Percentiles rank a stretch among this genome's conserved stretches.
Conservation (phyloP, 2,113 vertebrate species). For the Oncorhynchus clarkii region DNA sequence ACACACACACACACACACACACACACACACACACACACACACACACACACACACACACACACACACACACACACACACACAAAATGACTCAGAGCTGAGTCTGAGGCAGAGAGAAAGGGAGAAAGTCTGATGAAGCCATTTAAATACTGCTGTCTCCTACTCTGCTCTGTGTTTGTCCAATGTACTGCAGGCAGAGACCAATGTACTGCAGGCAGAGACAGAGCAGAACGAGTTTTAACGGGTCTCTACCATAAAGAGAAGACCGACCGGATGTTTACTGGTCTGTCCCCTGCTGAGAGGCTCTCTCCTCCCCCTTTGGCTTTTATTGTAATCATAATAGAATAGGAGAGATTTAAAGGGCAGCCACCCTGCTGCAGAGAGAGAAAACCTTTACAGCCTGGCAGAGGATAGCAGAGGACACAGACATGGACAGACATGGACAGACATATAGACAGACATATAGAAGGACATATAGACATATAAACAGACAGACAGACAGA, state of each 20-base stretch:
- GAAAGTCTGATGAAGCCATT: constrained; percentile 28
- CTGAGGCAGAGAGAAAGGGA: constrained; percentile 30
- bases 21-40: constrained; percentile 14
- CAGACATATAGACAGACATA: too few relatives aligned
- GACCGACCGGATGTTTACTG: constrained; percentile 37
- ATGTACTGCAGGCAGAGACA: too few relatives aligned
- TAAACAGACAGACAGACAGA: neutral
- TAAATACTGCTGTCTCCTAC: too few relatives aligned
- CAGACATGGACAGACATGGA: constrained; percentile 20
- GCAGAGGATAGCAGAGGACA: constrained; percentile 36
- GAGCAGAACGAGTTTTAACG: constrained; percentile 43
- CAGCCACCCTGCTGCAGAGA: constrained; percentile 24
- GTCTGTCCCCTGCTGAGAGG: constrained; percentile 5
- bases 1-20: neutral
- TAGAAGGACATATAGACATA: constrained; percentile 35
- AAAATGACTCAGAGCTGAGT: too few relatives aligned
- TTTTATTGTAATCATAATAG: constrained; percentile 42
- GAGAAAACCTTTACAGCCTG: constrained; percentile 38
- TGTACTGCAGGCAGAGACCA: too few relatives aligned
- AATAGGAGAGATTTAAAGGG: constrained; percentile 36
- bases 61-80: constrained; percentile 1
- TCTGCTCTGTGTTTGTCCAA: constrained; percentile 39
- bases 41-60: constrained; percentile 17
- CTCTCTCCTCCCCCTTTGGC: neutral
- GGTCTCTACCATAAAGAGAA: constrained; percentile 39